Percentiles rank a stretch among this genome's conserved stretches.
Conservation (phyloP, 1,140 invertebrate genomes). For the Platyscapa corneri region DNA sequence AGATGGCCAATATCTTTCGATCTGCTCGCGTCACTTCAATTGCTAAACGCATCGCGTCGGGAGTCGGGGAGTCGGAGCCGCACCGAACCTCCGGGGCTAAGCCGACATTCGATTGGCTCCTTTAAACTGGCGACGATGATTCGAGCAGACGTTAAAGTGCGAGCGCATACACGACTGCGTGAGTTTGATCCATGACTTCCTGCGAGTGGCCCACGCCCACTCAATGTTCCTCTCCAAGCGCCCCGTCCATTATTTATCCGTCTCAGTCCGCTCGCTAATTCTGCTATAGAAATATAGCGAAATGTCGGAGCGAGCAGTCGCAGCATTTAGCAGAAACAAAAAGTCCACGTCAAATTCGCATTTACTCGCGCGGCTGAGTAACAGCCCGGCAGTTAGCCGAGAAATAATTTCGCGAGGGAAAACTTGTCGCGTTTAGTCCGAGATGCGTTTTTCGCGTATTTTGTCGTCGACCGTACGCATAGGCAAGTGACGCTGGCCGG, state of each 20-base stretch:
- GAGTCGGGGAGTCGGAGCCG: background rate
- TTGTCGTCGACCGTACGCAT: too few relatives aligned
- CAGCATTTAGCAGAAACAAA: conserved; percentile 15
- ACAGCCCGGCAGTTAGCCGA: background rate
- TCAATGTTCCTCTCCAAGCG: conserved; percentile 64
- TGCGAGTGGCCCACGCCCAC: conserved; percentile 69
- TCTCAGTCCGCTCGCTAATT: conserved; percentile 62
- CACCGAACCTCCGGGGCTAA: background rate
- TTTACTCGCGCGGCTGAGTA: background rate
- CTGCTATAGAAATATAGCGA: conserved; percentile 61
- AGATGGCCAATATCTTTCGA: background rate
- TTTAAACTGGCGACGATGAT: background rate
- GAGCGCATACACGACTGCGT: conserved; percentile 35
- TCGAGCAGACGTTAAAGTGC: background rate
- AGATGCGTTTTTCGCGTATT: too few relatives aligned
- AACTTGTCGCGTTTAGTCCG: too few relatives aligned
- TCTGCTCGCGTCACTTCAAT: background rate
- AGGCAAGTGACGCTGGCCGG: too few relatives aligned
- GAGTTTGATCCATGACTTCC: conserved; percentile 72
- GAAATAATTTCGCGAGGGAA: background rate
- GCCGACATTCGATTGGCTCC: background rate
- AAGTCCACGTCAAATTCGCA: conserved; percentile 13
- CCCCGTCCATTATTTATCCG: conserved; percentile 68
- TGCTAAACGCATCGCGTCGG: background rate
- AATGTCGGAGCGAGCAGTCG: conserved; percentile 27